phyloP scores from a whole-genome alignment of 2,888 invertebrate genomes.

The Chaetogeoica ovagalla region DNA sequence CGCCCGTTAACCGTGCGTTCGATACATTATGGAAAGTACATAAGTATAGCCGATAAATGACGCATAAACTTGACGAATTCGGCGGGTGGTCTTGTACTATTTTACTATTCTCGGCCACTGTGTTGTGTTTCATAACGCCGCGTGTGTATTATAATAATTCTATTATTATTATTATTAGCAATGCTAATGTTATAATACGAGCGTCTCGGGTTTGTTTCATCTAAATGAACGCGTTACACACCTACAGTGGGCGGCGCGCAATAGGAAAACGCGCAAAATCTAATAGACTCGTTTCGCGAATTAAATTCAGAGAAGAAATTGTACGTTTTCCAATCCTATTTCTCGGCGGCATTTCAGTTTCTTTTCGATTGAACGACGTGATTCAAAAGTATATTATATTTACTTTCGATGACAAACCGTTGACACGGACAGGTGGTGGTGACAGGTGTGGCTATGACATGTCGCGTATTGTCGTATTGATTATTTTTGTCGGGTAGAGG shows the following conservation, averaged over 20 bases:
- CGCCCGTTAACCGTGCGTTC: conserved; percentile 13
- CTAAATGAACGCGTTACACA: conserved; percentile 8
- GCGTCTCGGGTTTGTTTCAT: conserved; percentile 18
- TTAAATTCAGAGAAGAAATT: too few relatives aligned
- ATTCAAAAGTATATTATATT: too few relatives aligned
- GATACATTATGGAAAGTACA: conserved; percentile 25
- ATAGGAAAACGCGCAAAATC: not conserved
- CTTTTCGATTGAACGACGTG: too few relatives aligned
- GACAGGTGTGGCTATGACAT: not conserved
- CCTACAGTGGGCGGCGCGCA: conserved; percentile 9
- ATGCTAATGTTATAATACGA: conserved; percentile 29
- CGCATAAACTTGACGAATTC: conserved; percentile 14
- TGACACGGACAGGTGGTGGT: too few relatives aligned
- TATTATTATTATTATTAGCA: conserved; percentile 47
- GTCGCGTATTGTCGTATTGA: not conserved
- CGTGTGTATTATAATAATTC: conserved; percentile 1
- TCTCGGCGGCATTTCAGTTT: too few relatives aligned
- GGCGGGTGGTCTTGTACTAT: conserved; percentile 43
- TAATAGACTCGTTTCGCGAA: not conserved
- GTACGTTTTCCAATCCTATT: too few relatives aligned
- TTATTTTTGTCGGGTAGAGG: not conserved
- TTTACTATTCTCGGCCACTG: conserved; percentile 43
- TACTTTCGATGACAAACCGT: too few relatives aligned
- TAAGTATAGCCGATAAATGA: conserved; percentile 33
- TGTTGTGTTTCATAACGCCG: conserved; percentile 6